phyloP scores from a whole-genome alignment of 2,113 vertebrate genomes.

The Tragelaphus buxtoni region DNA sequence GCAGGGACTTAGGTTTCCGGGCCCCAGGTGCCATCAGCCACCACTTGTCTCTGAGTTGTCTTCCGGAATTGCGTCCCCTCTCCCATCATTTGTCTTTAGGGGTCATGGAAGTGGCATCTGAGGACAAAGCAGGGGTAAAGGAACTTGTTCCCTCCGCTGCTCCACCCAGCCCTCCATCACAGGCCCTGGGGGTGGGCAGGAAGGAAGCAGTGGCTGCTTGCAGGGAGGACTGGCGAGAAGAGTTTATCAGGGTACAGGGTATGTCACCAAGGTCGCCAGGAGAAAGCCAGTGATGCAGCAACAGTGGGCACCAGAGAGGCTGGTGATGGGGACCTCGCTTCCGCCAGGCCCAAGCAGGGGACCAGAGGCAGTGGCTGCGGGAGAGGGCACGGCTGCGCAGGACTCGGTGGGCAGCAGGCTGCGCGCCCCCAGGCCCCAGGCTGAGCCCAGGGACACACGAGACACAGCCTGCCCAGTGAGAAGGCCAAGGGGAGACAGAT shows the following conservation, averaged over 20 bases:
- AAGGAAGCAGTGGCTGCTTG: no score
- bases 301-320: not conserved
- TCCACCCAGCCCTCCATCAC: no score
- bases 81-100: not conserved
- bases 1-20: not conserved
- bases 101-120: not conserved
- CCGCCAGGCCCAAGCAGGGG: not conserved
- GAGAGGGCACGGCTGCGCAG: fast-evolving
- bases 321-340: not conserved
- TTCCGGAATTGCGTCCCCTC: not conserved
- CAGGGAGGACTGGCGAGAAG: not conserved
- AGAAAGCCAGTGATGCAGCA: not conserved
- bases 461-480: not conserved
- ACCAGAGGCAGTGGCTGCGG: not conserved
- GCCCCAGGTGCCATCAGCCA: not conserved
- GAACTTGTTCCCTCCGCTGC: not conserved
- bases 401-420: not conserved
- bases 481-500: not conserved
- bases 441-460: not conserved
- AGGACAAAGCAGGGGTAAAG: not conserved
- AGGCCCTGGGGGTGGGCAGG: not conserved
- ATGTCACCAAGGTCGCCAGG: not conserved
- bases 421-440: fast-evolving
- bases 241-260: not conserved
- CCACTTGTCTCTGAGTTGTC: not conserved